A percentile compares a stretch with the other conserved stretches of the same genome.
phyloP scores from a whole-genome alignment of 2,888 invertebrate species.

The Busseola fusca region DNA sequence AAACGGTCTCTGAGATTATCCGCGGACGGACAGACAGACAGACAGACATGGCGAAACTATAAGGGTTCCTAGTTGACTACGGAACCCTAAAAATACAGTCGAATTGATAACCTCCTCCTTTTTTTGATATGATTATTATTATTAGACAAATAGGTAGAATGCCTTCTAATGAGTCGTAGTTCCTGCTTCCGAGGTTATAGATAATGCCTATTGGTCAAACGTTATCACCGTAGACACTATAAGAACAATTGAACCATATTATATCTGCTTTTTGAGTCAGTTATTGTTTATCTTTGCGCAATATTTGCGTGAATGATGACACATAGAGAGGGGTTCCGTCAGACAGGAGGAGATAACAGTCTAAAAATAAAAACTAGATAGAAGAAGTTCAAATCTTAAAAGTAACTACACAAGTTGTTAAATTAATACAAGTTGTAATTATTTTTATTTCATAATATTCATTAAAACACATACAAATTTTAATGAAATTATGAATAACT shows the following conservation, averaged over 20 bases:
- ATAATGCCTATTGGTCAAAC: conserved; percentile 22
- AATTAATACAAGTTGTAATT: background rate
- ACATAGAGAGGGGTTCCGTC: conserved; percentile 5
- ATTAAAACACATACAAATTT: conserved; percentile 20
- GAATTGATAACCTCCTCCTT: too few species aligned
- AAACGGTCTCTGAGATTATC: too few species aligned
- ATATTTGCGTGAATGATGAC: conserved; percentile 41
- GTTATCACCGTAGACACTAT: conserved; percentile 37
- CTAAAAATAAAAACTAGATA: conserved; percentile 10
- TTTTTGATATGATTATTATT: too few species aligned
- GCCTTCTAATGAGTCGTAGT: background rate
- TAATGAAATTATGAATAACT: conserved; percentile 38
- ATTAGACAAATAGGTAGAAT: conserved; percentile 9
- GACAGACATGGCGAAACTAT: too few species aligned
- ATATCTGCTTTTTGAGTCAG: conserved; percentile 41
- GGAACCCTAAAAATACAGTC: too few species aligned
- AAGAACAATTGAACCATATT: conserved; percentile 29
- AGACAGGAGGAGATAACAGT: conserved; percentile 17
- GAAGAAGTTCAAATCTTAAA: conserved; percentile 17
- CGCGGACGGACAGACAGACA: too few species aligned
- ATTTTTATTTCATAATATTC: conserved; percentile 13
- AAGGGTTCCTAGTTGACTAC: too few species aligned
- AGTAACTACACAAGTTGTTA: background rate
- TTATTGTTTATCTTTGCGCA: conserved; percentile 33
- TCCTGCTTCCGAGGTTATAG: background rate